Evolutionary conservation across 2,113 vertebrate genomes (phyloP), one percentile per base, ranked within the genome.

Genomic region (Lagenorhynchus albirostris): DNA sequence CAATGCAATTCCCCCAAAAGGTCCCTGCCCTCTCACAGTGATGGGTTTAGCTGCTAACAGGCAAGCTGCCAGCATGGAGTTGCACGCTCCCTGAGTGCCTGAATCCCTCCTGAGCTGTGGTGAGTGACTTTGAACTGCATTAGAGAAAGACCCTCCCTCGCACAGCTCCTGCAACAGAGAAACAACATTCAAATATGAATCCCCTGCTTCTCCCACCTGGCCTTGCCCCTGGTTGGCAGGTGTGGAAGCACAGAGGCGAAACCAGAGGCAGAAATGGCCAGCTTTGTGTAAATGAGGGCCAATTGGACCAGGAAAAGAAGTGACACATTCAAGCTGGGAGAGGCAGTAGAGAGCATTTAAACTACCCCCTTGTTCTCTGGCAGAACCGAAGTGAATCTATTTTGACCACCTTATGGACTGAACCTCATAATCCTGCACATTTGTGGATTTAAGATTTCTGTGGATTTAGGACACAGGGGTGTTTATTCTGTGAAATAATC

Each of bases 391-490:
- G 55, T 41, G 3, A 55, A 79, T 67, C 38, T 79, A 0, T 50
- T 29, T 81, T 62, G n/a, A 44, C 18, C 80, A 53, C 25, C 2
- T 25, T 60, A 25, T 0, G 12, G 25, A 79, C 67, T 33, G 1
- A 31, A 29, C 25, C 82, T 25, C 26, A 0, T 15, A 6, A 18
- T 65, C 18, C 23, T 15, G 0, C 2, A 60, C 4, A 1, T 44
- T 53, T 8, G 6, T 14, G 31, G 71, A 47, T 81, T 84, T 79
- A 74, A 68, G 20, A 21, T 65, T 89, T 86, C 74, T 70, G 6
- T 50, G 62, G 58, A 55, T 67, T 91, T 74, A 62, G 81, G 38
- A 33, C 26, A n/a, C 31, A 47, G 21, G 10, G 71, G 29, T 18
- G 53, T 86, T 60, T 86, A 74, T 62, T 65, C 62, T 91, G 7